These are phyloP conservation scores for Ciconia nigra DNA, from an alignment of 2,797 vertebrate genomes.

Conservation along the genomic window DNA sequence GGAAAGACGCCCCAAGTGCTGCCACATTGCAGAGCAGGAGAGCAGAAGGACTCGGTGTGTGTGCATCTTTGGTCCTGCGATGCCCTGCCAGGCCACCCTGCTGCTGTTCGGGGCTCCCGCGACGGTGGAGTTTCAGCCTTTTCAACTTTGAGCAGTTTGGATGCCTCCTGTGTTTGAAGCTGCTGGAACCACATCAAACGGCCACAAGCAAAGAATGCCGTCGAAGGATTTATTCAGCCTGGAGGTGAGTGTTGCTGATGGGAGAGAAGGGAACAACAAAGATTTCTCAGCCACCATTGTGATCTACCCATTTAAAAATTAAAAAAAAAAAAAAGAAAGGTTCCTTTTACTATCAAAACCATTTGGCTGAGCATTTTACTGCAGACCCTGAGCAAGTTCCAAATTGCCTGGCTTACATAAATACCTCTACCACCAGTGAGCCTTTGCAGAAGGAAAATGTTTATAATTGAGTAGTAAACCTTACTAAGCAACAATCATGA, in stretches of 20 bases:
- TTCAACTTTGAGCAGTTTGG: conserved; percentile 54
- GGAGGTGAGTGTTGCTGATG: conserved; percentile 55
- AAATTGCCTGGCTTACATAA: conserved; percentile 15
- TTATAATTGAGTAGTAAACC: not conserved
- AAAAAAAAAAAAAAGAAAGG: not conserved
- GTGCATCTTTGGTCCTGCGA: not conserved
- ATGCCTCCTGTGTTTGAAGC: conserved; percentile 63
- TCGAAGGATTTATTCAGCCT: conserved; percentile 68
- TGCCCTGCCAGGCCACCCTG: not conserved
- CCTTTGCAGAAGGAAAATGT: not conserved
- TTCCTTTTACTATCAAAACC: conserved; percentile 15
- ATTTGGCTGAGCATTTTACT: conserved; percentile 31
- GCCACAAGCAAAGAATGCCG: conserved; percentile 45
- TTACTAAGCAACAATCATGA: not conserved
- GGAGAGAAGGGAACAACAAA: conserved; percentile 32
- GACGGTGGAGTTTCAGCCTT: conserved; percentile 17
- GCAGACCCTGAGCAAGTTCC: not conserved
- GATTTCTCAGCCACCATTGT: conserved; percentile 27
- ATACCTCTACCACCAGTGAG: not conserved
- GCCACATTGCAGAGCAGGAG: not conserved
- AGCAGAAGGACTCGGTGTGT: not conserved
- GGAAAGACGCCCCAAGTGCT: not conserved
- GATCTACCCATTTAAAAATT: not conserved
- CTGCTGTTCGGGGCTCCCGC: not conserved
- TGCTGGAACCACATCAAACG: conserved; percentile 73